Evolutionary conservation across 30 jellyfish, hydroid and myxozoan genomes (phyloP).

Genomic region (Rhopilema esculentum): DNA sequence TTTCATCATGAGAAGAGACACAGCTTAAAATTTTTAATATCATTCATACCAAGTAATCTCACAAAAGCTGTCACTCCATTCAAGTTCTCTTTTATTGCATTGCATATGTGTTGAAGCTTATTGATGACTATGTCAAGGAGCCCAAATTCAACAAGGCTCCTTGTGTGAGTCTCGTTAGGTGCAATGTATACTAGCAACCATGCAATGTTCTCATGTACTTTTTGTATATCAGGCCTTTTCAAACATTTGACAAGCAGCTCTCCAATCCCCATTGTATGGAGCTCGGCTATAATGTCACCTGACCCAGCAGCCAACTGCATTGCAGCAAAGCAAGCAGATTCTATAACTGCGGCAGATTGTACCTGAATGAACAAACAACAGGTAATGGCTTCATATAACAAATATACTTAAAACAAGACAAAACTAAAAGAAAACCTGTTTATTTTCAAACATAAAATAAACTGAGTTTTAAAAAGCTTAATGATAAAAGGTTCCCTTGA

Average conservation of each 20-base stretch:
- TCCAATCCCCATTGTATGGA: slow-evolving; percentile 49
- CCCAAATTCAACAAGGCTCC: slow-evolving; percentile 28
- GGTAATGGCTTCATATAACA: neutral
- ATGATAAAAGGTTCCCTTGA: no score
- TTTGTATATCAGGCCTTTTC: slow-evolving; percentile 2
- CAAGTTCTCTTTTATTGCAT: slow-evolving; percentile 46
- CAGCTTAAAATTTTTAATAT: neutral
- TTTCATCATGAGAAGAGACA: no score
- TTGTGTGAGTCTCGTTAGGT: slow-evolving; percentile 13
- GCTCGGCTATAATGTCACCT: slow-evolving; percentile 43
- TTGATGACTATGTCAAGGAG: slow-evolving; percentile 18
- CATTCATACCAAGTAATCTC: slow-evolving; percentile 66
- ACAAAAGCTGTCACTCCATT: slow-evolving; percentile 72
- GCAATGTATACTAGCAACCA: slow-evolving; percentile 81
- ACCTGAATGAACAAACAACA: slow-evolving; percentile 7
- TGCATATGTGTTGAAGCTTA: slow-evolving; percentile 36
- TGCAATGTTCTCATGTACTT: slow-evolving; percentile 61
- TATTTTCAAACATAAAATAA: no score
- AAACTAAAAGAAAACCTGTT: no score
- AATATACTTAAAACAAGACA: no score
- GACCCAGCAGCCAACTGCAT: slow-evolving; percentile 64
- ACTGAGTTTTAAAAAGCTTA: no score
- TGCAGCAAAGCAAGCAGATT: slow-evolving; percentile 77
- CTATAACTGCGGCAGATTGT: slow-evolving; percentile 45
- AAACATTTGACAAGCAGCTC: slow-evolving; percentile 28